These are phyloP conservation scores for Ochropacha duplaris DNA, from an alignment of 2,888 invertebrate species.

Conservation along the genomic window DNA sequence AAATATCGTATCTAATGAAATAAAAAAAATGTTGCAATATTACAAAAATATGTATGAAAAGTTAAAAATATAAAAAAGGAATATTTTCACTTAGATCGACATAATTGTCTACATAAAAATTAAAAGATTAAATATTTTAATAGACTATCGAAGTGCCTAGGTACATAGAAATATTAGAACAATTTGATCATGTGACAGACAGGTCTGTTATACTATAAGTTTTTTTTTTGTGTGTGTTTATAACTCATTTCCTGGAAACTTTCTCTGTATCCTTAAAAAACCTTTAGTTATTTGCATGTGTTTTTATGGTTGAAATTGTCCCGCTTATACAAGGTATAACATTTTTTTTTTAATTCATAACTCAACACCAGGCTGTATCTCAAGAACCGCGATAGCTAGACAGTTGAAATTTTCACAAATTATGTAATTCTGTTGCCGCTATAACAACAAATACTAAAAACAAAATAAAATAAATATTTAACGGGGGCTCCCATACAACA, in stretches of 20 bases:
- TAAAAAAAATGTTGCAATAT: slow-evolving; percentile 9
- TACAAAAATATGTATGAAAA: slow-evolving; percentile 1
- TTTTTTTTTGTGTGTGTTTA: not conserved
- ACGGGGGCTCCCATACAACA: too few species aligned
- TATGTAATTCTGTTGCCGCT: too few species aligned
- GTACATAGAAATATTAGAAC: slow-evolving; percentile 38
- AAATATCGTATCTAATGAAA: slow-evolving; percentile 11
- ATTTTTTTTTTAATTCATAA: too few species aligned
- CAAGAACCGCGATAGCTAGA: too few species aligned
- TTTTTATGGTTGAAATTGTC: too few species aligned
- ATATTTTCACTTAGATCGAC: not conserved
- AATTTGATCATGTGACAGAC: slow-evolving; percentile 6
- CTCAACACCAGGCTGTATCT: too few species aligned
- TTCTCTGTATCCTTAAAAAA: not conserved
- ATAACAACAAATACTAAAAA: too few species aligned
- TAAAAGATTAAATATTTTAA: slow-evolving; percentile 15
- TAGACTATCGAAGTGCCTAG: slow-evolving; percentile 59
- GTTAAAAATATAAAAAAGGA: slow-evolving; percentile 3
- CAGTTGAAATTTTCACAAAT: too few species aligned
- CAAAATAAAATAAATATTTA: too few species aligned
- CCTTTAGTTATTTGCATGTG: not conserved
- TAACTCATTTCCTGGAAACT: not conserved
- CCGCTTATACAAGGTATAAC: too few species aligned
- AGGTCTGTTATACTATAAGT: not conserved
- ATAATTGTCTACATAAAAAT: not conserved